Conservation (phyloP, 2,888 invertebrate genomes). For the Sinhomidia bicolor region DNA sequence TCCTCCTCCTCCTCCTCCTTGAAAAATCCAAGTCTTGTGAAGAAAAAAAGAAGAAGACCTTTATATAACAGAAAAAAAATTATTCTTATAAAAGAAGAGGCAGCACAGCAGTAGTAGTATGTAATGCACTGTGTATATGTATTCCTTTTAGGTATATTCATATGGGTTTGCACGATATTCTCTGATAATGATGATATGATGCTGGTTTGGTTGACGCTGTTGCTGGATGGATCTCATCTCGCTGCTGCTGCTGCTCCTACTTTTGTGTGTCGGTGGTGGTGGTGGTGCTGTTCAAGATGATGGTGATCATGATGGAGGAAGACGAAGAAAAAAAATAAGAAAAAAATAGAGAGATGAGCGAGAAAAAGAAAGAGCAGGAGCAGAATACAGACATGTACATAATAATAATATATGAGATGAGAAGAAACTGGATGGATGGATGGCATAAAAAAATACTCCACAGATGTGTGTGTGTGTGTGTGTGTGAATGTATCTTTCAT, state of each 20-base stretch:
- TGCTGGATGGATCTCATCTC: background rate
- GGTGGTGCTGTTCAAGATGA: slow-evolving; percentile 5
- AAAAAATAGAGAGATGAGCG: slow-evolving; percentile 22
- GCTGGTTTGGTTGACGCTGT: background rate
- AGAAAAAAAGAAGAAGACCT: slow-evolving; percentile 21
- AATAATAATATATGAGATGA: slow-evolving; percentile 15
- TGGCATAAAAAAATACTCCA: background rate
- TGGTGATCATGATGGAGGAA: slow-evolving; percentile 30
- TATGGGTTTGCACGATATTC: background rate
- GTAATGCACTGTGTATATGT: too few relatives aligned
- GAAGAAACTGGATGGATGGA: background rate
- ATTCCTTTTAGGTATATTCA: background rate
- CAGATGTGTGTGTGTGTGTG: background rate
- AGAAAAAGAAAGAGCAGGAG: slow-evolving; percentile 15
- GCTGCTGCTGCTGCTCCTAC: background rate
- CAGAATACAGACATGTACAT: slow-evolving; percentile 3
- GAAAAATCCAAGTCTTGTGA: slow-evolving; percentile 14
- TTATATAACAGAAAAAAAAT: background rate
- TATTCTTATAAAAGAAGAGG: too few relatives aligned
- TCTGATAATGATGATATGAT: background rate
- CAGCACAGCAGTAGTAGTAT: too few relatives aligned
- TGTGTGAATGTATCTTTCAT: background rate
- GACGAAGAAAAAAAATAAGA: slow-evolving; percentile 27
- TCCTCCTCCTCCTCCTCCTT: slow-evolving; percentile 39
- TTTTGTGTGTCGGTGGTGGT: background rate